Conservation (phyloP, 64 coral and sea anemone species). For the Montipora sp. region DNA sequence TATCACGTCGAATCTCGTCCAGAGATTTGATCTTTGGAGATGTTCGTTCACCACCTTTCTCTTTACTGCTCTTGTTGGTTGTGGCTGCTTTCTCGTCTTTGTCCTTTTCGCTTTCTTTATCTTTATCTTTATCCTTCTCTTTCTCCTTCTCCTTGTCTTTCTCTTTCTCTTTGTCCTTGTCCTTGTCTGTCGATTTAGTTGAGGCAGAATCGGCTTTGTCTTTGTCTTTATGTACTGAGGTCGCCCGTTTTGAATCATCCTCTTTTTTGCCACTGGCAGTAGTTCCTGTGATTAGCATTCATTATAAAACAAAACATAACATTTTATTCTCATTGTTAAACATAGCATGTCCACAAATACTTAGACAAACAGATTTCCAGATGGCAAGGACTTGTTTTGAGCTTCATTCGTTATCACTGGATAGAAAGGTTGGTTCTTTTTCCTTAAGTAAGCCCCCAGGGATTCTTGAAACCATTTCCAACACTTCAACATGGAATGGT, state of each 20-base stretch:
- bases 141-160: constrained; percentile 8
- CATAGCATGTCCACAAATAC: background rate
- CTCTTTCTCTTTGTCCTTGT: background rate
- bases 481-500: background rate
- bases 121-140: constrained; percentile 4
- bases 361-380: background rate
- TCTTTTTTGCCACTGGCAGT: constrained; percentile 77
- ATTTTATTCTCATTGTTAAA: constrained; percentile 13
- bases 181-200: background rate
- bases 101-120: constrained; percentile 25
- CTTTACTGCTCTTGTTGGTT: constrained; percentile 1
- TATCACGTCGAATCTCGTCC: constrained; percentile 90
- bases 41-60: constrained; percentile 51
- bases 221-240: background rate
- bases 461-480: background rate
- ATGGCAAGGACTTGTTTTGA: background rate
- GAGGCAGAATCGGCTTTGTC: constrained; percentile 8
- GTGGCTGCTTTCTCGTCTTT: constrained; percentile 54
- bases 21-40: constrained; percentile 86
- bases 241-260: constrained; percentile 41
- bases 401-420: background rate
- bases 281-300: constrained; percentile 89
- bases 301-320: constrained; percentile 86
- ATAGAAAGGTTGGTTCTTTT: background rate
- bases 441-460: background rate